A percentile compares a stretch with the other conserved stretches of the same genome.
phyloP scores from a whole-genome alignment of 2,113 vertebrate genomes.

The Leucopsar rothschildi region DNA sequence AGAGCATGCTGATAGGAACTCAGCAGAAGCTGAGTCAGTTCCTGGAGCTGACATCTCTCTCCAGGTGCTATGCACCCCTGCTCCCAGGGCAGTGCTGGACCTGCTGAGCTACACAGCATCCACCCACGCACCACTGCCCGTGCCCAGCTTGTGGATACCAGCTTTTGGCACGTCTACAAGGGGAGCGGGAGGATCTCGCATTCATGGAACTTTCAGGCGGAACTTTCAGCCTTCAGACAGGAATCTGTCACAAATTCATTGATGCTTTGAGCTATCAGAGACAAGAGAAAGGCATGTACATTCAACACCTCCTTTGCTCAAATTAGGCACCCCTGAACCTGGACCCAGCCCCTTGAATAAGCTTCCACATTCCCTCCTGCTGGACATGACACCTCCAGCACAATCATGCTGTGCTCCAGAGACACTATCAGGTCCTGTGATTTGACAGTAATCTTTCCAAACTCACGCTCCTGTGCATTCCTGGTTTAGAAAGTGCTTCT shows the following conservation, averaged over 20 bases:
- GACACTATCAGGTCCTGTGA: background rate
- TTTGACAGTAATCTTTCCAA: fast-evolving
- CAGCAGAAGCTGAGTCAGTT: background rate
- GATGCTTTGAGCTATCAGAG: fast-evolving
- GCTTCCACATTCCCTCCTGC: background rate
- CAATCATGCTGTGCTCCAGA: background rate
- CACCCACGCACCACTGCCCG: fast-evolving
- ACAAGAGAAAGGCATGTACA: fast-evolving
- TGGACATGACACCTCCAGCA: background rate
- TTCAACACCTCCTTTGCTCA: background rate
- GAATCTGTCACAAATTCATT: background rate
- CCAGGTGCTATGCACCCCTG: fast-evolving
- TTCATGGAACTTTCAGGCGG: background rate
- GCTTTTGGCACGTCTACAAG: fast-evolving
- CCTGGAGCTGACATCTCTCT: background rate
- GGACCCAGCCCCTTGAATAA: background rate
- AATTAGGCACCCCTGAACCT: background rate
- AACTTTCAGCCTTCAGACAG: background rate
- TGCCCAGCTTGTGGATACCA: background rate
- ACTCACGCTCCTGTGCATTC: background rate
- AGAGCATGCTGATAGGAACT: background rate
- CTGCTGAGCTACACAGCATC: background rate
- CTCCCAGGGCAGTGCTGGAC: background rate
- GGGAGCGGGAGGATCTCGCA: fast-evolving
- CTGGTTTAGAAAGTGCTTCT: background rate